Percentiles rank a stretch among this genome's conserved stretches.
These are phyloP conservation scores for Myotis daubentonii DNA, from an alignment of 2,797 vertebrate species.

Conservation along the genomic window DNA sequence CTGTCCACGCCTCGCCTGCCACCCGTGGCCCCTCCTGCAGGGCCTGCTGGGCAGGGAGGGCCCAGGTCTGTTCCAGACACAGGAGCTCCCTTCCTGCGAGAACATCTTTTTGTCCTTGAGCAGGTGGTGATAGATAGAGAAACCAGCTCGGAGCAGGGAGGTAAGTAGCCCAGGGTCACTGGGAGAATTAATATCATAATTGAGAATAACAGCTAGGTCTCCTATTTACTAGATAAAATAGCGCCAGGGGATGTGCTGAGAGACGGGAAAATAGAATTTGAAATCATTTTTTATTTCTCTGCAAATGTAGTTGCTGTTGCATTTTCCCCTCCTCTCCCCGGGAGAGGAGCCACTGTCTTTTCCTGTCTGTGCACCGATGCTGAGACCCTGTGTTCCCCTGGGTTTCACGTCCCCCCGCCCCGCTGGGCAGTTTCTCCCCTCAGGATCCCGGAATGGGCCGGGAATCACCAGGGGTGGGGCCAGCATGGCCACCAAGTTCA, in stretches of 20 bases:
- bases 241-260: slow-evolving; percentile 62
- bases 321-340: neutral
- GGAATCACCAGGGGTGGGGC: neutral
- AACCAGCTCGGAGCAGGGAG: slow-evolving; percentile 3
- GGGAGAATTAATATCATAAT: slow-evolving; percentile 76
- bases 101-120: slow-evolving; percentile 71
- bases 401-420: neutral
- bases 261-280: slow-evolving; percentile 59
- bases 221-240: slow-evolving; percentile 76
- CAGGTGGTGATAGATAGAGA: slow-evolving; percentile 62
- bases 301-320: slow-evolving; percentile 44
- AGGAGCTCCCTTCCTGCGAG: neutral
- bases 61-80: neutral
- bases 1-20: neutral
- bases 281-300: slow-evolving; percentile 70
- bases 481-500: neutral
- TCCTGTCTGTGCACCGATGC: rapidly evolving
- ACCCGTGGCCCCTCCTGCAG: neutral
- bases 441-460: neutral
- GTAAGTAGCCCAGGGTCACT: slow-evolving; percentile 73
- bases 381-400: neutral
- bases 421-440: neutral
- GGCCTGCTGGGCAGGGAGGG: slow-evolving; percentile 39
- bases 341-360: neutral
- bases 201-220: slow-evolving; percentile 74